Conservation (phyloP, 2,113 vertebrate species). For the Pantherophis guttatus region DNA sequence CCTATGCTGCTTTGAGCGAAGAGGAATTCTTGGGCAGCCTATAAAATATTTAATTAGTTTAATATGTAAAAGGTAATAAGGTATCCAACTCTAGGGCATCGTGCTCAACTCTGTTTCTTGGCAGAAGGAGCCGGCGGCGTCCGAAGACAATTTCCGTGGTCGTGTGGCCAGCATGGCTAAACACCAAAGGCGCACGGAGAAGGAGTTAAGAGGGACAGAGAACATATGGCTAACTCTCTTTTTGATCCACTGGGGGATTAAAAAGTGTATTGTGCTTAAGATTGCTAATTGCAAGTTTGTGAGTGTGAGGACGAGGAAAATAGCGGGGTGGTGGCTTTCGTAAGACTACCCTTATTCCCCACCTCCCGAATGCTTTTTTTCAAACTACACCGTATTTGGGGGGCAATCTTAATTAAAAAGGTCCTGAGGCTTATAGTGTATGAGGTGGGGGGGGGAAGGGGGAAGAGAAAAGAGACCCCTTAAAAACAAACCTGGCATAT, state of each 20-base stretch:
- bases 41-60: not conserved
- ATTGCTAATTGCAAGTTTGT: not conserved
- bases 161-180: not conserved
- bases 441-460: too few relatives aligned
- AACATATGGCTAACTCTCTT: constrained; percentile 30
- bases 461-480: not conserved
- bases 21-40: not conserved
- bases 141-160: not conserved
- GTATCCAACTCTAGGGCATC: not conserved
- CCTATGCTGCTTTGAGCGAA: not conserved
- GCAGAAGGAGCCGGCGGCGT: not conserved
- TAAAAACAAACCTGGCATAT: not conserved
- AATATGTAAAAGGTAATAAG: not conserved
- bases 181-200: not conserved
- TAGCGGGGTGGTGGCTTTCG: not conserved
- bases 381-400: not conserved
- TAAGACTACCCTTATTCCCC: not conserved
- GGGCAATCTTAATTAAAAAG: not conserved
- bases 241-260: not conserved
- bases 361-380: not conserved
- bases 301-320: not conserved
- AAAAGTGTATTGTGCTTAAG: constrained; percentile 21
- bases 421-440: not conserved
- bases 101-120: not conserved
- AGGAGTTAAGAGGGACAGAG: not conserved